These are phyloP conservation scores for Popillia japonica DNA, from an alignment of 1,140 invertebrate genomes.

Conservation along the genomic window DNA sequence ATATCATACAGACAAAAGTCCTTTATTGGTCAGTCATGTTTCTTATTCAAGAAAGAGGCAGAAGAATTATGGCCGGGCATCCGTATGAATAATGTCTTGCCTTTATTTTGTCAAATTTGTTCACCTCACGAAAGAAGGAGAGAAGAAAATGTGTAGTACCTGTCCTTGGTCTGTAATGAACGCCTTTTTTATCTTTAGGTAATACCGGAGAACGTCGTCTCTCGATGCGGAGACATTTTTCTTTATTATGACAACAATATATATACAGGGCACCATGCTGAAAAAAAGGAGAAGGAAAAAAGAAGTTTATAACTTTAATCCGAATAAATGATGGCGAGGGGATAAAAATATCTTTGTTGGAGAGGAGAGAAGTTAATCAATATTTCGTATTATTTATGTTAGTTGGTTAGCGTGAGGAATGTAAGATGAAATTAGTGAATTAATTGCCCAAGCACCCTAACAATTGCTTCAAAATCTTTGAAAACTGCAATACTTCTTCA, in stretches of 20 bases:
- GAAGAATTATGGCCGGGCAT: constrained; percentile 38
- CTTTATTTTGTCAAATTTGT: constrained; percentile 42
- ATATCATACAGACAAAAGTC: constrained; percentile 38
- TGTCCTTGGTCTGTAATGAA: constrained; percentile 30
- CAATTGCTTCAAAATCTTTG: too few relatives aligned
- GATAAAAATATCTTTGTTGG: constrained; percentile 8
- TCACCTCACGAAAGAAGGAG: constrained; percentile 19
- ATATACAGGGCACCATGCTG: not conserved
- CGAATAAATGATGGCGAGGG: constrained; percentile 5
- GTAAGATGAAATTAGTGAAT: too few relatives aligned
- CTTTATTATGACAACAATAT: not conserved
- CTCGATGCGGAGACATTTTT: not conserved
- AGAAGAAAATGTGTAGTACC: too few relatives aligned
- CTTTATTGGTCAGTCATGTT: constrained; percentile 43
- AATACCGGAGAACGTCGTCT: constrained; percentile 5
- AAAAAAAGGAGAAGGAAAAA: not conserved
- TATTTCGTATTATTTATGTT: too few relatives aligned
- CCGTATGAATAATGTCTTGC: constrained; percentile 40
- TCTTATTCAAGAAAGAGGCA: constrained; percentile 28
- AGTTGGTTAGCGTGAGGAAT: too few relatives aligned
- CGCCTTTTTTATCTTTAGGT: constrained; percentile 23
- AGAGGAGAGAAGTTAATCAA: constrained; percentile 19
- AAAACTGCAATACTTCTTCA: too few relatives aligned
- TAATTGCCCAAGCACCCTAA: too few relatives aligned
- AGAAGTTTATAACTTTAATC: not conserved